Conservation (phyloP, 2,797 vertebrate genomes). For the Toxotes lorentzi region DNA sequence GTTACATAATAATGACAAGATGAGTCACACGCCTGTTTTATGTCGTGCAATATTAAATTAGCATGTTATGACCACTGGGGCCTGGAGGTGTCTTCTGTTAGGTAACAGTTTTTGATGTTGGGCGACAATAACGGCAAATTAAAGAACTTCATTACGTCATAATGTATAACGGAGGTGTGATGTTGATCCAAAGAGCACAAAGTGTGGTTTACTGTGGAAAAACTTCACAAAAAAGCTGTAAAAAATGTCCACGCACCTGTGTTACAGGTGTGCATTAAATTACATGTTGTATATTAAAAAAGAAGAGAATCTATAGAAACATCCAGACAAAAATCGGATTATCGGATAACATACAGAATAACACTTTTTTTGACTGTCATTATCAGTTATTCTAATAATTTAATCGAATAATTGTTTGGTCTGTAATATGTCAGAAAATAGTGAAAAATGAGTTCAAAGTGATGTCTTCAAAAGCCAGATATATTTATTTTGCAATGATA, state of each 20-base stretch:
- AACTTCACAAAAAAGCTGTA: neutral
- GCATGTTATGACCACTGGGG: neutral
- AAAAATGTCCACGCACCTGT: neutral
- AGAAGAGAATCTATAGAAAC: neutral
- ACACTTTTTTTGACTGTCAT: neutral
- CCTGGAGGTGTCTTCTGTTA: neutral
- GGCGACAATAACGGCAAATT: neutral
- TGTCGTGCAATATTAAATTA: slow-evolving; percentile 16
- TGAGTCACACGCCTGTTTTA: slow-evolving; percentile 24
- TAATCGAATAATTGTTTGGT: neutral
- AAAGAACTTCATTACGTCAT: slow-evolving; percentile 1
- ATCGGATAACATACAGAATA: neutral
- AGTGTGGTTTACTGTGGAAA: slow-evolving; percentile 3
- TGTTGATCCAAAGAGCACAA: slow-evolving; percentile 12
- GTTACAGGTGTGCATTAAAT: too few species aligned
- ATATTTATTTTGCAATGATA: neutral
- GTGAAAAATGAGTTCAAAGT: neutral
- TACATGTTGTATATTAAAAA: neutral
- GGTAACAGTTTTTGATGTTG: neutral
- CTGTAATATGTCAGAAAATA: neutral
- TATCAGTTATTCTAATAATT: neutral
- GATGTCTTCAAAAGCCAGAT: neutral
- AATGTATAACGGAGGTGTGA: slow-evolving; percentile 6
- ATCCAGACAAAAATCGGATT: neutral
- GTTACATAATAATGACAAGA: slow-evolving; percentile 14